phyloP scores from a whole-genome alignment of 2,888 invertebrate species.

The Urechis unicinctus region DNA sequence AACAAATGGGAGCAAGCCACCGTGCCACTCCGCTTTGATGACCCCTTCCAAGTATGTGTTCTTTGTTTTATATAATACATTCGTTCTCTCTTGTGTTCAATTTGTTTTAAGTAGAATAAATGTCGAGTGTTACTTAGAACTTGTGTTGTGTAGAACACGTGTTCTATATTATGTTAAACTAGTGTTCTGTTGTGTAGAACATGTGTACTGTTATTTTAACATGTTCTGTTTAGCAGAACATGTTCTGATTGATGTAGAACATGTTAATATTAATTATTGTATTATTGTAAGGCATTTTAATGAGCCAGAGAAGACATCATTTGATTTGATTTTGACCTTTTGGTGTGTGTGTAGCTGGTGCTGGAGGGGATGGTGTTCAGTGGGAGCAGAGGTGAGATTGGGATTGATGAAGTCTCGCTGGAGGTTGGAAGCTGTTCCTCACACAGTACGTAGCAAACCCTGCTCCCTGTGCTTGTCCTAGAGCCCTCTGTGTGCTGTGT shows the following conservation, averaged over 20 bases:
- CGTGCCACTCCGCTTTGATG: slow-evolving; percentile 5
- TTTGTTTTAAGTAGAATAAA: neutral
- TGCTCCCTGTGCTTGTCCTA: no score
- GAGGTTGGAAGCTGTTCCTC: slow-evolving; percentile 1
- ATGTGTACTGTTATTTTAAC: no score
- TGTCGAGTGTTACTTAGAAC: no score
- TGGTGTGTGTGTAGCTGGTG: slow-evolving; percentile 6
- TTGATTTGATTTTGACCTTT: neutral
- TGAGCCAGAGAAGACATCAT: no score
- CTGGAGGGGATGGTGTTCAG: slow-evolving; percentile 10
- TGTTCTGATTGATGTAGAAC: no score
- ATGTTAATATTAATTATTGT: no score
- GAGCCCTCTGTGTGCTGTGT: no score
- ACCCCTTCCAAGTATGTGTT: slow-evolving; percentile 12
- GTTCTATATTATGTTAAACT: no score
- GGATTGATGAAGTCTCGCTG: slow-evolving; percentile 10
- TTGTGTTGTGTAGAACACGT: neutral
- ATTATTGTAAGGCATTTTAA: no score
- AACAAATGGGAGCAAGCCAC: slow-evolving; percentile 13
- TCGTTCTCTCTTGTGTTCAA: neutral
- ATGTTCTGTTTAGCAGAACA: no score
- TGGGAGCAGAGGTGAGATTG: slow-evolving; percentile 9
- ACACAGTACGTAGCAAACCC: slow-evolving; percentile 1
- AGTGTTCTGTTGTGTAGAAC: no score
- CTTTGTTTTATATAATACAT: neutral